Base-by-base conservation (phyloP, 2,888 invertebrate genomes). In the Holacanthella duospinosa region DNA sequence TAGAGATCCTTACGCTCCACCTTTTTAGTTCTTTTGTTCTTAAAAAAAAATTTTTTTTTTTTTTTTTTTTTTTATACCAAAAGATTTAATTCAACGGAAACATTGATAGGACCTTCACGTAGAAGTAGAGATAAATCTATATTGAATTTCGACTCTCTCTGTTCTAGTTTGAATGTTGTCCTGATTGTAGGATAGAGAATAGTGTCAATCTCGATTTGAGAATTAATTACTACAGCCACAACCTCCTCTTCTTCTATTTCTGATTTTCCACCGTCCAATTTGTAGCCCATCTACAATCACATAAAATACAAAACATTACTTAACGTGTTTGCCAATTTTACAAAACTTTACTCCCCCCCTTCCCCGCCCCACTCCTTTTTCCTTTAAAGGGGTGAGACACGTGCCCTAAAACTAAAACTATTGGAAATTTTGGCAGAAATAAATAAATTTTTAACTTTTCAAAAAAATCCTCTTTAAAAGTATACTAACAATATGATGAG, bases 171-270 rank as follows among this genome's bases (percentile, higher is more conserved):
- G 24, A 82, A 74, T 43, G 79, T 78, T 29, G 81, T 82, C 60
- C 78, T 78, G 60, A 85, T 79, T 6, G 83, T 82, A 1, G 83
- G 82, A 77, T 82, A 84, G 43, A 80, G 75, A 3, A 83, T 73
- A 2, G 81, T 78, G 73, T 84, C 83, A 61, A 85, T 65, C 76
- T 83, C 80, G 60, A 83, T 77, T 54, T 79, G 76, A 43, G 67
- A 66, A 43, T 68, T 64, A 36, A 71, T 62, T 12, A 27, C 63
- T 1, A 66, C 64, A 44, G 68, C 60, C 2, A 62, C 64, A 1
- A 64, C 71, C 26, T 64, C 68, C 59, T 71, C 71, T 24, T 71
- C 71, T 24, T 71, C 73, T 55, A 65, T 68, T n/a, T 69, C 68
- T 1, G 68, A 68, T 25, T 44, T 61, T 24, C 66, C 70, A 3